Evolutionary conservation across 2,113 vertebrate genomes (phyloP), one percentile per base, ranked within the genome.

Genomic region (Ramphastos sulfuratus): DNA sequence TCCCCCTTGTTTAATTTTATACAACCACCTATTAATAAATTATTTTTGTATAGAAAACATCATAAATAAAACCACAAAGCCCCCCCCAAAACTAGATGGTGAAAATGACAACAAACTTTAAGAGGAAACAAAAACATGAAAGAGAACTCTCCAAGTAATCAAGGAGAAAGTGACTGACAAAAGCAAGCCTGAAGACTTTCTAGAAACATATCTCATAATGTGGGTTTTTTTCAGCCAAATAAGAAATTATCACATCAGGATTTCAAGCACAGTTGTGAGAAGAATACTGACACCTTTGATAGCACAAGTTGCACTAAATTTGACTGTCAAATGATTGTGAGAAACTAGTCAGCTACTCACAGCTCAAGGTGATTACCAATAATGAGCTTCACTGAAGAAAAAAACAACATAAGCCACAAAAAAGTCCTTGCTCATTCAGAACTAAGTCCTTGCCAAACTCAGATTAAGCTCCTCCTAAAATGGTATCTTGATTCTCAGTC

Each of bases 301-400:
- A 95, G 95, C 65, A 25, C 97, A 96, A 95, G 85, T 95, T 95
- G 93, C 95, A 96, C 94, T 72, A 83, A 95, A 97, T 96, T 95
- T 96, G 96, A 97, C 96, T 96, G 97, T 93, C 96, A 97, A 97
- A 97, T 94, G 95, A 97, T 96, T 48, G 79, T 94, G 95, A 97
- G 95, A 97, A 96, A 86, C 89, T 93, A 94, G 94, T 95, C 90
- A 93, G 78, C 55, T 94, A 89, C 46, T 88, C 59, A 74, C 44
- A 82, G 73, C 66, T 90, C 87, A 88, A 90, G 77, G 90, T 96
- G 92, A 95, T 88, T 94, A 80, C 31, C 66, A 67, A 60, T 89
- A 92, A 89, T 2, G 8, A 95, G 75, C n/a, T 93, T 73, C 39
- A 39, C 58, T 81, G 37, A 25, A 91, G 76, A 87, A 93, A 87